These are phyloP conservation scores for Arnoldichthys spilopterus DNA, from an alignment of 2,797 vertebrate species.

Conservation along the genomic window DNA sequence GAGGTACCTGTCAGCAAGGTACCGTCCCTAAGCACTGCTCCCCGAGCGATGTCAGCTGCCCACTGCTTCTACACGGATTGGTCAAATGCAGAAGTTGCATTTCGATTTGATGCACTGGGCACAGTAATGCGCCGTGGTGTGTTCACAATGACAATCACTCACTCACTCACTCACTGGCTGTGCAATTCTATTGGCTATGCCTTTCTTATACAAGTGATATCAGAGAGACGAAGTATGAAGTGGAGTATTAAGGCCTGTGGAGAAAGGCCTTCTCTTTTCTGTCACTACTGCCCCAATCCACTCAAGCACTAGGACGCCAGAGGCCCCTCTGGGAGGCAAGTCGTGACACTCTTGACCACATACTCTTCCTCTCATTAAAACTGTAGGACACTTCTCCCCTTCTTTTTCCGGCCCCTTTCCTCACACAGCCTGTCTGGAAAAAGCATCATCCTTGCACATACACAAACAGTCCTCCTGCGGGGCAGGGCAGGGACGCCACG, in stretches of 20 bases:
- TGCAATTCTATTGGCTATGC: too few relatives aligned
- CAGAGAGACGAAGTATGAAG: background rate
- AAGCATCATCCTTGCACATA: slow-evolving; percentile 75
- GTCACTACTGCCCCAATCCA: slow-evolving; percentile 1
- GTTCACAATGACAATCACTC: too few relatives aligned
- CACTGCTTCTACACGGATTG: too few relatives aligned
- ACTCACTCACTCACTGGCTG: too few relatives aligned
- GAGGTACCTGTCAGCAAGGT: too few relatives aligned
- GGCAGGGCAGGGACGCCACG: slow-evolving; percentile 51
- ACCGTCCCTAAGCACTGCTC: too few relatives aligned
- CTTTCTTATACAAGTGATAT: too few relatives aligned
- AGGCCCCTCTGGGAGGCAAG: slow-evolving; percentile 18
- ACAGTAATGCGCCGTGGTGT: too few relatives aligned
- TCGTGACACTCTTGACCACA: slow-evolving; percentile 48
- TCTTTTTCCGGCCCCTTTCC: slow-evolving; percentile 62
- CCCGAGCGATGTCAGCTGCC: too few relatives aligned
- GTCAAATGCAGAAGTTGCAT: too few relatives aligned
- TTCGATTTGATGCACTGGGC: too few relatives aligned
- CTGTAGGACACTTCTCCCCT: slow-evolving; percentile 57
- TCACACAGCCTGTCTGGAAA: slow-evolving; percentile 75
- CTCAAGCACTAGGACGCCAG: background rate
- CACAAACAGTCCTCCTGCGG: slow-evolving; percentile 72
- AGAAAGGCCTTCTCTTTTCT: background rate
- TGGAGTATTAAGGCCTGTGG: background rate
- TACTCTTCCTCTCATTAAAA: slow-evolving; percentile 56